Evolutionary conservation across 1,140 invertebrate genomes (phyloP).

Genomic region (Drosophila prosaltans): DNA sequence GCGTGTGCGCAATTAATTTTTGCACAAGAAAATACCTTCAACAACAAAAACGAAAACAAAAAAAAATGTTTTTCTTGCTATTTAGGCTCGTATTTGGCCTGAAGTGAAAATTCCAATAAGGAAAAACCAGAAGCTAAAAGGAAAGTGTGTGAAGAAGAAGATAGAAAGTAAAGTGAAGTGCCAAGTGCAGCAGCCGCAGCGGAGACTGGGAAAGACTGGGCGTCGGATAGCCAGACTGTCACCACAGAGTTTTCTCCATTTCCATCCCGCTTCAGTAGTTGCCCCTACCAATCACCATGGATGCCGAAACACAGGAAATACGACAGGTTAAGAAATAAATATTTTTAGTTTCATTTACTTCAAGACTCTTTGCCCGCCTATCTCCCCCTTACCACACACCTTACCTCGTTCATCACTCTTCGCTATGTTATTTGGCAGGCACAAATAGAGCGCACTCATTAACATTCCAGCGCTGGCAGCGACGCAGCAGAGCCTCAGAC

Average conservation of each 20-base stretch:
- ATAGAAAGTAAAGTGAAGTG: slow-evolving; percentile 70
- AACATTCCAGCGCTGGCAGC: slow-evolving; percentile 68
- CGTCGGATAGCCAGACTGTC: slow-evolving; percentile 67
- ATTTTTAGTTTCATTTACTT: slow-evolving; percentile 42
- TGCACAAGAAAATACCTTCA: slow-evolving; percentile 39
- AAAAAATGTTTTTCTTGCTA: slow-evolving; percentile 59
- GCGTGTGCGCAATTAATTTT: slow-evolving; percentile 76
- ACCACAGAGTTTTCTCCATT: slow-evolving; percentile 54
- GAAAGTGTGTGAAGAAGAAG: slow-evolving; percentile 52
- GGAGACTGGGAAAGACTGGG: slow-evolving; percentile 49
- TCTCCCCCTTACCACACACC: background rate
- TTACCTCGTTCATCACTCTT: background rate
- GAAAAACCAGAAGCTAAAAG: slow-evolving; percentile 35
- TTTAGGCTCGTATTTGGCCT: slow-evolving; percentile 60
- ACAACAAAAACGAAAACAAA: background rate
- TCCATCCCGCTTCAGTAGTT: slow-evolving; percentile 23
- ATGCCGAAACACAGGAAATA: slow-evolving; percentile 82
- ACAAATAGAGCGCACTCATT: slow-evolving; percentile 69
- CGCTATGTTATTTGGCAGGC: slow-evolving; percentile 18
- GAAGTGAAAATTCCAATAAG: slow-evolving; percentile 69
- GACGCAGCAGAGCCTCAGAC: slow-evolving; percentile 25
- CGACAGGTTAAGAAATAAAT: slow-evolving; percentile 68
- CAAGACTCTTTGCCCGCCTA: background rate
- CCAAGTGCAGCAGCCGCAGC: slow-evolving; percentile 52
- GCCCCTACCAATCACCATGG: slow-evolving; percentile 61